Percentiles rank a stretch among this genome's conserved stretches.
These are phyloP conservation scores for Azemiops feae DNA, from an alignment of 2,113 vertebrate species.

Conservation along the genomic window DNA sequence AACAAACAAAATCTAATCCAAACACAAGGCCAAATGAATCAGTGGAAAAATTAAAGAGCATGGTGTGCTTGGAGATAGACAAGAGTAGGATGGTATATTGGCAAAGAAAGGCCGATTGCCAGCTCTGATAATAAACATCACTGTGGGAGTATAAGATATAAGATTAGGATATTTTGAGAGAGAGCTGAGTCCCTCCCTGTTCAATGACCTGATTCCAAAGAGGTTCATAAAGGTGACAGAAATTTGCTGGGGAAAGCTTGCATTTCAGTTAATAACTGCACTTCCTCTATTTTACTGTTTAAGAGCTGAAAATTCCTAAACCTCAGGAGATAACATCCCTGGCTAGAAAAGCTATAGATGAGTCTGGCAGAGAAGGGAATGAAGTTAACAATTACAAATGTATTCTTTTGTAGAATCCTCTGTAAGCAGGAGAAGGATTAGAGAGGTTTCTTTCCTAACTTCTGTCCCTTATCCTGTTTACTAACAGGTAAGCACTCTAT, in stretches of 20 bases:
- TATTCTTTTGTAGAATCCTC: constrained; percentile 56
- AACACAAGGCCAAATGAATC: neutral
- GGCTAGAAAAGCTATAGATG: constrained; percentile 43
- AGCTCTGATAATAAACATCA: neutral
- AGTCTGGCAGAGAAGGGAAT: constrained; percentile 51
- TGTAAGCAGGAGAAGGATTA: constrained; percentile 40
- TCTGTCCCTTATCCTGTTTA: neutral
- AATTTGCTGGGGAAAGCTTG: neutral
- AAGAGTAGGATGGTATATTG: neutral
- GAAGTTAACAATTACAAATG: constrained; percentile 57
- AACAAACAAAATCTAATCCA: constrained; percentile 13
- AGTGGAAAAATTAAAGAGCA: neutral
- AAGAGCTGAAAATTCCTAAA: constrained; percentile 36
- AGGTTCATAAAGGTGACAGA: neutral
- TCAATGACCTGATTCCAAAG: neutral
- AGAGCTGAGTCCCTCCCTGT: neutral
- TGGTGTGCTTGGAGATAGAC: neutral
- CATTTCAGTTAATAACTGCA: neutral
- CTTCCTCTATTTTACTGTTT: neutral
- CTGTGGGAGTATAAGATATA: neutral
- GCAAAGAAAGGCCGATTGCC: neutral
- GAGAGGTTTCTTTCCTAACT: neutral
- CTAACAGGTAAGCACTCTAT: neutral
- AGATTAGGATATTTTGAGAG: neutral
- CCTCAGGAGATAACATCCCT: constrained; percentile 52